A percentile compares a stretch with the other conserved stretches of the same genome.
phyloP scores from a whole-genome alignment of 2,113 vertebrate species.

The Todiramphus chloris region DNA sequence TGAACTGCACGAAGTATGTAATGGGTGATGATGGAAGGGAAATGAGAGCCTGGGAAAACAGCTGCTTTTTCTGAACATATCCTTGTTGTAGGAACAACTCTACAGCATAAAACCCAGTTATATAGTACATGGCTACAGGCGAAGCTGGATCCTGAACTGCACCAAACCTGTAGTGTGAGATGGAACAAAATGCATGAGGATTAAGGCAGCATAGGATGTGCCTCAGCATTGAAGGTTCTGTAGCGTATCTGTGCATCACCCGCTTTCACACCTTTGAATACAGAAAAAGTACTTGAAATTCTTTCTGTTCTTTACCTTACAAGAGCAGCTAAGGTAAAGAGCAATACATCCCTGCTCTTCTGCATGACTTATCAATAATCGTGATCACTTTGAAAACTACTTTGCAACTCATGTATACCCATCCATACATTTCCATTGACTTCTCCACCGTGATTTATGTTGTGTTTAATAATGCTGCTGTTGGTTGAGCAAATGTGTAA shows the following conservation, averaged over 20 bases:
- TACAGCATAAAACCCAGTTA: not conserved
- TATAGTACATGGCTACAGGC: not conserved
- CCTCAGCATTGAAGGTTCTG: not conserved
- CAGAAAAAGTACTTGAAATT: not conserved
- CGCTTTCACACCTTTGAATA: not conserved
- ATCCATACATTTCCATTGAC: accelerated
- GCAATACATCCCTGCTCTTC: not conserved
- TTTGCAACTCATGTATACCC: not conserved
- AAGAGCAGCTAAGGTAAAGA: not conserved
- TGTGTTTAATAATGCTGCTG: not conserved
- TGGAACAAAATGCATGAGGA: not conserved
- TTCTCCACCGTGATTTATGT: not conserved
- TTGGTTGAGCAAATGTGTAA: not conserved
- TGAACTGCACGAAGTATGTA: not conserved
- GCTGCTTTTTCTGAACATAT: not conserved
- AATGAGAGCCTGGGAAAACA: not conserved
- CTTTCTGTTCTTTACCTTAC: not conserved
- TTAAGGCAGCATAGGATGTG: not conserved
- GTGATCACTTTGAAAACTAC: not conserved
- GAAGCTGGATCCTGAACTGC: not conserved
- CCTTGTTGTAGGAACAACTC: not conserved
- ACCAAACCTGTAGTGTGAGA: not conserved
- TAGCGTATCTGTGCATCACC: not conserved
- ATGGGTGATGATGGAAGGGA: not conserved
- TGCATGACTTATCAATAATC: not conserved